Base-by-base conservation (phyloP, 2,888 invertebrate genomes). In the Bedellia somnulentella region DNA sequence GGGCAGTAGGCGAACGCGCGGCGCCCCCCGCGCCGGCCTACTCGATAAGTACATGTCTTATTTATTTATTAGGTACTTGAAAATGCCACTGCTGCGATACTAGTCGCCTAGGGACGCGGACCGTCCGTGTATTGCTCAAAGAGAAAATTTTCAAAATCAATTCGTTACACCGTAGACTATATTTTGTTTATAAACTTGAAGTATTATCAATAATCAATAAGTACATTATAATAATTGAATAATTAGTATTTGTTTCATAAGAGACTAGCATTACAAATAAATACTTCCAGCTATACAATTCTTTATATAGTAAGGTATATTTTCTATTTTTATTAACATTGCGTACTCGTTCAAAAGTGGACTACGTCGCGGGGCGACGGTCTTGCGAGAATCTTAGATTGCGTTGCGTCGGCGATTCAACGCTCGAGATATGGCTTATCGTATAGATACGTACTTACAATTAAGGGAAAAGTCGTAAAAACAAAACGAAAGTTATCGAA, bases 211-310 rank as follows among this genome's bases (percentile, higher is more conserved):
- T 71, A 71, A 73, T 73, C 73, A 71, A 70, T 71, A 71, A 73
- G 73, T 75, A 75, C 73, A 66, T 73, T 75, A 73, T 61, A 68
- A 71, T 75, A 73, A 75, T 73, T 73, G 71, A 73, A 73, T 75
- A 70, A 68, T 75, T 75, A 75, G 71, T 75, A 70, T 71, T 57
- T 70, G 12, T 68, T 73, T 73, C 70, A 71, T 71, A 73, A 73
- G 71, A 75, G 68, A 73, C 75, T 75, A 75, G 75, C 73, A 71
- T 71, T 73, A 75, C 70, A 73, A 75, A 75, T 71, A 67, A 75
- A 75, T 71, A 73, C 62, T 64, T 67, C 71, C 73, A 71, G 73
- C 73, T 75, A 75, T 73, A 73, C 71, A 70, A 68, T 67, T 71
- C 58, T 63, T 70, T 68, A 24, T 25, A 25, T 67, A n/a, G n/a